phyloP scores from a whole-genome alignment of 2,888 invertebrate species.

The Rhingia campestris region DNA sequence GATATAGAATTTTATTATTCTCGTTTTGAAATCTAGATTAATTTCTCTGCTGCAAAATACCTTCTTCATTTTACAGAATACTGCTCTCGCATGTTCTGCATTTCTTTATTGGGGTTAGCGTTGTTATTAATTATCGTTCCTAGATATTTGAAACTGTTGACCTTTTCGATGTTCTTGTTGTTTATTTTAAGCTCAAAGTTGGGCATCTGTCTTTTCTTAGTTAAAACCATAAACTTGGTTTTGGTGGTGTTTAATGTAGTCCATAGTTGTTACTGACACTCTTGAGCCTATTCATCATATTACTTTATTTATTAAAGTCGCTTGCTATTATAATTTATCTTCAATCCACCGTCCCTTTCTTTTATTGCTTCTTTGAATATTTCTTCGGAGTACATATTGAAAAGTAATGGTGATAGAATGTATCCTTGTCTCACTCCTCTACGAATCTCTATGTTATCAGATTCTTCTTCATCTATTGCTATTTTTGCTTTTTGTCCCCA shows the following conservation, averaged over 20 bases:
- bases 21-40: slow-evolving; percentile 1
- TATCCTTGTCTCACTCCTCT: neutral
- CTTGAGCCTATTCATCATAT: too few relatives aligned
- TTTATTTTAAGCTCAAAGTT: neutral
- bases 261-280: slow-evolving; percentile 22
- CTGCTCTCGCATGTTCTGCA: neutral
- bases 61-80: slow-evolving; percentile 27
- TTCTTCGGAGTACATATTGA: slow-evolving; percentile 7
- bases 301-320: neutral
- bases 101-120: neutral
- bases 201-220: neutral
- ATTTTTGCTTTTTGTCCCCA: slow-evolving; percentile 7
- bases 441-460: neutral
- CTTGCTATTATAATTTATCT: slow-evolving; percentile 5
- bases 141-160: neutral
- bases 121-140: neutral
- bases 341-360: neutral
- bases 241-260: neutral
- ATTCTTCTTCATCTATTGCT: neutral
- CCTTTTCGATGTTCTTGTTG: neutral
- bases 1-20: too few relatives aligned
- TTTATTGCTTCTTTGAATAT: slow-evolving; percentile 6
- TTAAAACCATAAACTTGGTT: slow-evolving; percentile 18
- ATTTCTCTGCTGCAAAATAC: slow-evolving; percentile 14
- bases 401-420: neutral